phyloP scores from a whole-genome alignment of 2,113 vertebrate genomes.

The Montifringilla adamsi region DNA sequence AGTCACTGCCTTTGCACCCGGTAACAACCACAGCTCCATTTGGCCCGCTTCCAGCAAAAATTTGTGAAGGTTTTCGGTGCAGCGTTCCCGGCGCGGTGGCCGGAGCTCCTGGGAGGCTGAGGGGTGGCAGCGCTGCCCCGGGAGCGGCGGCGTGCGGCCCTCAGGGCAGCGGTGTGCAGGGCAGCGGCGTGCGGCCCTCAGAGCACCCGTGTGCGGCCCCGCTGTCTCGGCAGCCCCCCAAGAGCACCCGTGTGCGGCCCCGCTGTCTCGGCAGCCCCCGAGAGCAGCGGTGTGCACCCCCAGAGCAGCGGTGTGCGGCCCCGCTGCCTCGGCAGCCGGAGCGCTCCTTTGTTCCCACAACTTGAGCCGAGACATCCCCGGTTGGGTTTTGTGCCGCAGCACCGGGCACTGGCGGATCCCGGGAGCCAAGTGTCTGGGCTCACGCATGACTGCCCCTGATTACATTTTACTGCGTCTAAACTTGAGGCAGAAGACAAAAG shows the following conservation, averaged over 20 bases:
- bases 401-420: neutral
- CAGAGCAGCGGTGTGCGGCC: neutral
- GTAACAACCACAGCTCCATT: neutral
- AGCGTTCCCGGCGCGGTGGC: neutral
- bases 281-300: too few species aligned
- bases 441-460: neutral
- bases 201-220: neutral
- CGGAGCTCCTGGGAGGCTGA: neutral
- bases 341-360: constrained; percentile 10
- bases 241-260: too few species aligned
- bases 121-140: neutral
- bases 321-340: neutral
- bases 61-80: neutral
- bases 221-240: neutral
- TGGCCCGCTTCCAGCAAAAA: neutral
- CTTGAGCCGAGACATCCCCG: neutral
- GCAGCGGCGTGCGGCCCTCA: too few species aligned
- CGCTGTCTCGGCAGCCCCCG: too few species aligned
- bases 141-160: neutral
- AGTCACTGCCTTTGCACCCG: neutral
- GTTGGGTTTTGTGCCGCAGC: neutral
- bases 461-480: neutral
- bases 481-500: constrained; percentile 49
- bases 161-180: too few species aligned
- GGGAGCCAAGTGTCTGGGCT: neutral